These are phyloP conservation scores for Lathronympha strigana DNA, from an alignment of 2,888 invertebrate genomes.

Conservation along the genomic window DNA sequence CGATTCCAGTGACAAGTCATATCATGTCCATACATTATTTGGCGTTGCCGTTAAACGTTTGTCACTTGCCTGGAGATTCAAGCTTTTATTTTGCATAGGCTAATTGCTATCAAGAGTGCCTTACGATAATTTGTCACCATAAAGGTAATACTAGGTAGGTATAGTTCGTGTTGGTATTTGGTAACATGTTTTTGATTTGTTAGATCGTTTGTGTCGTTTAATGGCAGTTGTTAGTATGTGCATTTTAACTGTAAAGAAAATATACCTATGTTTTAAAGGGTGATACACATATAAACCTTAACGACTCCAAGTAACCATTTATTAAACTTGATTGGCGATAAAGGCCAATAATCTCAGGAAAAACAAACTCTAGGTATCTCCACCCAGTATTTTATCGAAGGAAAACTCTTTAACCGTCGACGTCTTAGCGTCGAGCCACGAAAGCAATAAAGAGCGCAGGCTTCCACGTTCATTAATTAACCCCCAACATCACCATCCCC, in stretches of 20 bases:
- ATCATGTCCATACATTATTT: too few species aligned
- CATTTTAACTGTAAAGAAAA: background rate
- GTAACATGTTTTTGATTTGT: too few species aligned
- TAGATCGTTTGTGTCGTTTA: too few species aligned
- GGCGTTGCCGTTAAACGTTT: too few species aligned
- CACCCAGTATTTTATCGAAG: conserved; percentile 71
- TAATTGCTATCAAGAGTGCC: too few species aligned
- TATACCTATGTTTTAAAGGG: background rate
- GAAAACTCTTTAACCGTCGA: conserved; percentile 81
- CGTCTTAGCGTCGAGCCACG: conserved; percentile 82
- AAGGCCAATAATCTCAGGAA: conserved; percentile 50
- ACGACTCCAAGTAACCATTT: conserved; percentile 19
- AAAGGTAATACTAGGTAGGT: too few species aligned
- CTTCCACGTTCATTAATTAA: conserved; percentile 85
- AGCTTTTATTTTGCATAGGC: too few species aligned
- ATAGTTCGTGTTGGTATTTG: too few species aligned
- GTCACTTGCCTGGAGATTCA: too few species aligned
- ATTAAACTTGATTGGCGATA: conserved; percentile 30
- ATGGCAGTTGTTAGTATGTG: background rate
- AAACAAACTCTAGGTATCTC: conserved; percentile 58
- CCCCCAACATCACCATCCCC: conserved; percentile 71
- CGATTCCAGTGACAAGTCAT: too few species aligned
- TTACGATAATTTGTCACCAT: too few species aligned
- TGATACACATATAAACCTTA: background rate
- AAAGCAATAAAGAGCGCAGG: conserved; percentile 85